Evolutionary conservation across 2,797 vertebrate genomes (phyloP).

Genomic region (Podarcis lilfordi): DNA sequence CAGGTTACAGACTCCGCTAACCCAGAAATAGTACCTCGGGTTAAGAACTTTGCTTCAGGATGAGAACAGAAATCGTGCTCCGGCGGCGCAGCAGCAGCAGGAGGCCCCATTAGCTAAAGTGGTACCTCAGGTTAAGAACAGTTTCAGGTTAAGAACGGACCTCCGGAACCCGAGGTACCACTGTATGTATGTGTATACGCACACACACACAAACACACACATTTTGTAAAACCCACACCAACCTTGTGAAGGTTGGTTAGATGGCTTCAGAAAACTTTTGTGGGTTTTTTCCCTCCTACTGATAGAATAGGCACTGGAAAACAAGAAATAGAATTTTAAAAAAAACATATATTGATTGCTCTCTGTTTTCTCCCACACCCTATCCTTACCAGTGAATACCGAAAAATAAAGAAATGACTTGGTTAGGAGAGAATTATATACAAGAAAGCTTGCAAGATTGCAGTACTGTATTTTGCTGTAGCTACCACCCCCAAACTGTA

Average conservation of each 20-base stretch:
- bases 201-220: too few relatives aligned
- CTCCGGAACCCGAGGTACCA: too few relatives aligned
- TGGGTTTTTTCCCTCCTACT: slow-evolving; percentile 76
- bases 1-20: too few relatives aligned
- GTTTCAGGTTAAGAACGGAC: too few relatives aligned
- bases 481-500: not conserved
- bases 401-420: slow-evolving; percentile 59
- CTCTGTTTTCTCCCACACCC: slow-evolving; percentile 59
- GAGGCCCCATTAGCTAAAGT: too few relatives aligned
- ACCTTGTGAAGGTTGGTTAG: slow-evolving; percentile 91
- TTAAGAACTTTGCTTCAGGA: too few relatives aligned
- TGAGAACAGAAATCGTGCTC: too few relatives aligned
- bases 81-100: rapidly evolving
- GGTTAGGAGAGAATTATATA: slow-evolving; percentile 60
- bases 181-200: too few relatives aligned
- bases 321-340: slow-evolving; percentile 94
- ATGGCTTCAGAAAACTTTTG: slow-evolving; percentile 81
- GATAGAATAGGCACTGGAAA: slow-evolving; percentile 81
- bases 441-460: slow-evolving; percentile 40
- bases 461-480: not conserved
- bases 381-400: slow-evolving; percentile 44
- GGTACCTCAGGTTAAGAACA: too few relatives aligned
- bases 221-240: slow-evolving; percentile 80
- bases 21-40: too few relatives aligned
- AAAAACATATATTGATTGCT: slow-evolving; percentile 93